These are phyloP conservation scores for Sebastes miniatus DNA, from an alignment of 2,797 vertebrate genomes.

Conservation along the genomic window DNA sequence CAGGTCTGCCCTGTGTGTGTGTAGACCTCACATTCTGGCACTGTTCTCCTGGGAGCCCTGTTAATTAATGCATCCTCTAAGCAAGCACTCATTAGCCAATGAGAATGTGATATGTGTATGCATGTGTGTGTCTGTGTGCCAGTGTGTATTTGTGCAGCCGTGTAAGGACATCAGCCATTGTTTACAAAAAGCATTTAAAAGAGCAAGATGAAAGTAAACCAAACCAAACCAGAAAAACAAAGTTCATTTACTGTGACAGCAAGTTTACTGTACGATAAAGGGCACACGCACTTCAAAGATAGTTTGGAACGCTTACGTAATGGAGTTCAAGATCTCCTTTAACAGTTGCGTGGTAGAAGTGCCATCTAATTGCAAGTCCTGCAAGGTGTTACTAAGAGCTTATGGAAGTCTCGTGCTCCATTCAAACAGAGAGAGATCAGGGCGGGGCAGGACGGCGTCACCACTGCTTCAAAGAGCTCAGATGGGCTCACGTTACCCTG, in stretches of 20 bases:
- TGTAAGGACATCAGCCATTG: constrained; percentile 26
- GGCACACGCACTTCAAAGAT: constrained; percentile 26
- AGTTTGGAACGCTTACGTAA: constrained; percentile 1
- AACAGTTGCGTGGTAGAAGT: constrained; percentile 25
- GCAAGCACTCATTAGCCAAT: constrained; percentile 51
- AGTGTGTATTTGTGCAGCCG: constrained; percentile 12
- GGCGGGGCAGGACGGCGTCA: constrained; percentile 8
- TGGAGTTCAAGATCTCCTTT: constrained; percentile 15
- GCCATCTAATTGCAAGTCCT: constrained; percentile 31
- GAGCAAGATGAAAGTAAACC: constrained; percentile 4
- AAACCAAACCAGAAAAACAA: constrained; percentile 23
- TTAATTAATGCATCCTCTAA: constrained; percentile 57
- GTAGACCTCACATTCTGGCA: constrained; percentile 27
- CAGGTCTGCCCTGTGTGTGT: constrained; percentile 14
- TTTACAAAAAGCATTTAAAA: constrained; percentile 19
- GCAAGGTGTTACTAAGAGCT: constrained; percentile 29
- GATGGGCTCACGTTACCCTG: constrained; percentile 26
- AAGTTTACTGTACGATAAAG: constrained; percentile 11
- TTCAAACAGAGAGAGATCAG: constrained; percentile 28
- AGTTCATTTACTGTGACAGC: constrained; percentile 45
- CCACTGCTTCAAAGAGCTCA: constrained; percentile 19
- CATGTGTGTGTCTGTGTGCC: constrained; percentile 1
- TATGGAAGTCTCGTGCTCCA: constrained; percentile 7
- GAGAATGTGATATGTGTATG: constrained; percentile 19
- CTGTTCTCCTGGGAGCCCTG: constrained; percentile 52